Evolutionary conservation across 2,113 vertebrate species (phyloP), one percentile per base, ranked within the genome.

Genomic region (Leucopternis melanops): DNA sequence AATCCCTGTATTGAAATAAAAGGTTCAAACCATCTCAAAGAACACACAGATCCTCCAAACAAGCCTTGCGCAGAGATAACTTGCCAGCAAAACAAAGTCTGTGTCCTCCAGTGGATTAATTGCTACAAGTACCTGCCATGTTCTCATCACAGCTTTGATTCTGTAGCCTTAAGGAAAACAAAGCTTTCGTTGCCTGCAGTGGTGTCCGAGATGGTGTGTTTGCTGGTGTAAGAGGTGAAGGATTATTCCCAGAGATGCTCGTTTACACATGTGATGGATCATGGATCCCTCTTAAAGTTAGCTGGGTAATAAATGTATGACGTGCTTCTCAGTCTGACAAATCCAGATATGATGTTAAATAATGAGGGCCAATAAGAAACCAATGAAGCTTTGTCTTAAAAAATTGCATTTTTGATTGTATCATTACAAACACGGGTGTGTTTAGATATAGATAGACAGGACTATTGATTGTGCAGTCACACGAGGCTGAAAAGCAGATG

Each of bases 61-160:
- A 67, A 72, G 70, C 52, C 62, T 81, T 44, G 65, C 2, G 14
- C 49, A 54, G n/a, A 72, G 73, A 84, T 69, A 92, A 78, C 59
- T 94, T 92, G 62, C 87, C 86, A 96, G 92, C 50, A 84, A 94
- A 94, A 85, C 66, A 61, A 47, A 63, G 25, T 47, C 72, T 27
- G 17, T 81, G 78, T 96, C 82, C 89, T 96, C 70, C 91, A 85
- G 66, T 85, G 71, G 87, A 92, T 92, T 93, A 91, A 91, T 92
- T 87, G 54, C 36, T 85, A 62, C 77, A 89, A 87, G 88, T 87
- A 65, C 70, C 85, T 92, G 77, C 61, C 57, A 38, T 73, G 81
- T 89, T 89, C 91, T 81, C 88, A 44, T 93, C 82, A 59, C 20
- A 73, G 7, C 66, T 89, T 95, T 79, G 81, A 73, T 80, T 95